A percentile compares a stretch with the other conserved stretches of the same genome.
Evolutionary conservation across 2,113 vertebrate genomes (phyloP).

Genomic region (Zingel zingel): DNA sequence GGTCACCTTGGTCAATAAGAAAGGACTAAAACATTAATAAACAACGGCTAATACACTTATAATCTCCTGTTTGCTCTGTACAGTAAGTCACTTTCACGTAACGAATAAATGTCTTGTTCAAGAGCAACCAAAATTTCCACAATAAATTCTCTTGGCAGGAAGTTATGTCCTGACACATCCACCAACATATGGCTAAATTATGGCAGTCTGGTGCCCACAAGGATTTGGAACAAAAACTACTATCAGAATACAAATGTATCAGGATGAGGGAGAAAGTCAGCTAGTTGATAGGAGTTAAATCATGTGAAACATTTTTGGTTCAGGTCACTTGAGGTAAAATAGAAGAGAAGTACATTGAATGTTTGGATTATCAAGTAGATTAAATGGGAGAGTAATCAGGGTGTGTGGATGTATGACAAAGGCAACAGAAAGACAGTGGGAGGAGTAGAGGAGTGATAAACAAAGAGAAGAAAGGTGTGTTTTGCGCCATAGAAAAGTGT

Average conservation of each 20-base stretch:
- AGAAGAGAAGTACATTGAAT: background rate
- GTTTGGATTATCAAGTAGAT: constrained; percentile 7
- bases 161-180: background rate
- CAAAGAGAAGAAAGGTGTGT: constrained; percentile 8
- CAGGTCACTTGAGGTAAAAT: constrained; percentile 17
- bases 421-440: constrained; percentile 14
- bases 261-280: background rate
- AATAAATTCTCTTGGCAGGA: background rate
- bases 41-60: no score
- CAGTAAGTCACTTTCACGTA: background rate
- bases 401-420: constrained; percentile 5
- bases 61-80: background rate
- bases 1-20: background rate
- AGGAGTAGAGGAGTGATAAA: constrained; percentile 17
- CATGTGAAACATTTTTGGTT: background rate
- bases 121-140: background rate
- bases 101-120: background rate
- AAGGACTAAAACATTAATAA: background rate
- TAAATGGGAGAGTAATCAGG: background rate
- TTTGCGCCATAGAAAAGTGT: background rate
- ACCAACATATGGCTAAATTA: background rate
- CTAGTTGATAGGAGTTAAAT: constrained; percentile 3
- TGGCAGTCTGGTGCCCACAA: background rate
- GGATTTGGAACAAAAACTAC: background rate
- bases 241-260: constrained; percentile 11